Evolutionary conservation across 2,797 vertebrate genomes (phyloP).

Genomic region (Rhynchotus rufescens): DNA sequence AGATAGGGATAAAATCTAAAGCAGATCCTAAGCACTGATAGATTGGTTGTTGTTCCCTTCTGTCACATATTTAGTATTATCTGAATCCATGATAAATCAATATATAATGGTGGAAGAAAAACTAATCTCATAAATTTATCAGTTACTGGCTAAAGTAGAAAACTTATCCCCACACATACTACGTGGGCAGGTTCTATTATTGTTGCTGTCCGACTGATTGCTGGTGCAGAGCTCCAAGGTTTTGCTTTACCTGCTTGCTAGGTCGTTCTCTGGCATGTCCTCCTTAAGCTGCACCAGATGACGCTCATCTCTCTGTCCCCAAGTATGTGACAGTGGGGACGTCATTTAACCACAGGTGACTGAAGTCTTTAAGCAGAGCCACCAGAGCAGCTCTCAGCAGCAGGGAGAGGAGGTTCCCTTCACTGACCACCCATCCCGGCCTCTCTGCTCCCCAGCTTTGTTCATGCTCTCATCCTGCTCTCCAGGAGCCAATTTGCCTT

Average conservation of each 20-base stretch:
- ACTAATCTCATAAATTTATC: not conserved
- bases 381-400: not conserved
- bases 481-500: not conserved
- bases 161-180: not conserved
- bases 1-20: not conserved
- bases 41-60: not conserved
- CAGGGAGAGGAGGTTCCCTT: not conserved
- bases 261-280: too few species aligned
- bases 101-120: not conserved
- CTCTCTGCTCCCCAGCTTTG: too few species aligned
- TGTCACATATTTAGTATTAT: not conserved
- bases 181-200: too few species aligned
- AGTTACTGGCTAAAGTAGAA: not conserved
- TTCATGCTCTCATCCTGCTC: not conserved
- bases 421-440: too few species aligned
- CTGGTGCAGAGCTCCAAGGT: fast-evolving
- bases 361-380: not conserved
- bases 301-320: too few species aligned
- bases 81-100: not conserved
- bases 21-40: not conserved
- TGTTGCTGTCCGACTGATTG: not conserved
- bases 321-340: too few species aligned
- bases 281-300: too few species aligned
- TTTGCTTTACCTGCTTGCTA: too few species aligned
- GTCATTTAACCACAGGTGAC: not conserved